Conservation (phyloP, 2,797 vertebrate genomes). For the Limosa lapponica region DNA sequence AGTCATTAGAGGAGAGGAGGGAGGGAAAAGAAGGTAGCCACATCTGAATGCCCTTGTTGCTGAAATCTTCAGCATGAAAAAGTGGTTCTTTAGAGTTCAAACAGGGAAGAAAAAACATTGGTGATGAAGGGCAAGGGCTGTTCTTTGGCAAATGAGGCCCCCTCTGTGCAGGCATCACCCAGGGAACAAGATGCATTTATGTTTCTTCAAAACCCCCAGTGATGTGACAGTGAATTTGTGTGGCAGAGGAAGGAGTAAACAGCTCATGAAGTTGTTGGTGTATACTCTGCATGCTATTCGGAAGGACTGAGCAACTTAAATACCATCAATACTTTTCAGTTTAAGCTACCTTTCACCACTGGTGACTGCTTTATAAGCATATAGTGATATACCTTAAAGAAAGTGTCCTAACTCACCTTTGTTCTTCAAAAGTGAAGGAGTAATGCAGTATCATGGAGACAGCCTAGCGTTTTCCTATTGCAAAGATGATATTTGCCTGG, state of each 20-base stretch:
- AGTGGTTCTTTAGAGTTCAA: background rate
- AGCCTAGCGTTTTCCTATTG: background rate
- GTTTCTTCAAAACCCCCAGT: background rate
- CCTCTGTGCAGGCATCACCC: background rate
- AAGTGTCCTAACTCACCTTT: background rate
- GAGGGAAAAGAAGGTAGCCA: background rate
- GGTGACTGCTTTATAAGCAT: background rate
- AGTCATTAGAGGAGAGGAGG: background rate
- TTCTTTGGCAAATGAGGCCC: background rate
- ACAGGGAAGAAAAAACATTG: background rate
- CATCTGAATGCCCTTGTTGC: background rate
- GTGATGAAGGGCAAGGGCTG: rapidly evolving
- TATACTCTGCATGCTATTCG: background rate
- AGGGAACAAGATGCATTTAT: background rate
- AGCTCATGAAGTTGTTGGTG: background rate
- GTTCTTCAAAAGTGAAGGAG: background rate
- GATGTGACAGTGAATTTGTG: background rate
- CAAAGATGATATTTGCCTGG: background rate
- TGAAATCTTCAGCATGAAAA: background rate
- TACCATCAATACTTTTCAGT: background rate
- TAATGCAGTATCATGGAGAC: background rate
- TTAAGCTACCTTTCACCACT: background rate
- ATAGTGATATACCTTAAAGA: background rate
- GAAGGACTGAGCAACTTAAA: background rate
- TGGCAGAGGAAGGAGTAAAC: background rate